Percentiles rank a stretch among this genome's conserved stretches.
Conservation (phyloP, 1,140 invertebrate genomes). For the Drosophila eugracilis region DNA sequence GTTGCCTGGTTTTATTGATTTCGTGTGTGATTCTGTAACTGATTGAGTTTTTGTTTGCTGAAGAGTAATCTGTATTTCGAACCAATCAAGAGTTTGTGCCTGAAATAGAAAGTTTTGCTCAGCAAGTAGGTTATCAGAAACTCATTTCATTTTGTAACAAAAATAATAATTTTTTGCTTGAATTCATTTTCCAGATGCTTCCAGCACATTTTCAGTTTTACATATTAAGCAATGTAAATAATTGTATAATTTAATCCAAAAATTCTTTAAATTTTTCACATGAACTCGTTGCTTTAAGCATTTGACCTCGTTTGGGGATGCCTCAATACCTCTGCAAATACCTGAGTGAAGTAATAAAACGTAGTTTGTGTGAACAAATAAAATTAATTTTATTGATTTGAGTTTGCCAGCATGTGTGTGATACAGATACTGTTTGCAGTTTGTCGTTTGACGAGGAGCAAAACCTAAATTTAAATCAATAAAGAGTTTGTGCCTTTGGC, state of each 20-base stretch:
- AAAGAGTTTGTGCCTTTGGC: slow-evolving; percentile 16
- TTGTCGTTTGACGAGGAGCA: not conserved
- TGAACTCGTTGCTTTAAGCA: not conserved
- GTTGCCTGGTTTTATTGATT: slow-evolving; percentile 56
- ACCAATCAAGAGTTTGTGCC: slow-evolving; percentile 20
- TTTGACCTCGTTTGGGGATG: not conserved
- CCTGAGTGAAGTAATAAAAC: not conserved
- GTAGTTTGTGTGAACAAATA: not conserved
- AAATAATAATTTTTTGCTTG: not conserved
- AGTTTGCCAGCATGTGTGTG: not conserved
- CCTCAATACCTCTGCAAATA: too few species aligned
- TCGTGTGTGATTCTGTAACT: slow-evolving; percentile 32
- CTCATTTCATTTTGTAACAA: too few species aligned
- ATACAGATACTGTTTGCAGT: slow-evolving; percentile 7
- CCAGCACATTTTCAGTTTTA: too few species aligned
- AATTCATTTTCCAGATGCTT: too few species aligned
- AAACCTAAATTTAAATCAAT: slow-evolving; percentile 9
- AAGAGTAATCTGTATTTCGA: slow-evolving; percentile 6
- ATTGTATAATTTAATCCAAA: too few species aligned
- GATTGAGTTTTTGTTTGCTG: slow-evolving; percentile 26
- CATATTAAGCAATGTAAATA: too few species aligned
- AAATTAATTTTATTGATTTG: slow-evolving; percentile 1
- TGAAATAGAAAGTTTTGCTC: not conserved
- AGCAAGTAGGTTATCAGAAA: not conserved
- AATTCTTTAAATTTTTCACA: not conserved